These are phyloP conservation scores for Phrynosoma platyrhinos DNA, from an alignment of 2,113 vertebrate genomes.

Conservation along the genomic window DNA sequence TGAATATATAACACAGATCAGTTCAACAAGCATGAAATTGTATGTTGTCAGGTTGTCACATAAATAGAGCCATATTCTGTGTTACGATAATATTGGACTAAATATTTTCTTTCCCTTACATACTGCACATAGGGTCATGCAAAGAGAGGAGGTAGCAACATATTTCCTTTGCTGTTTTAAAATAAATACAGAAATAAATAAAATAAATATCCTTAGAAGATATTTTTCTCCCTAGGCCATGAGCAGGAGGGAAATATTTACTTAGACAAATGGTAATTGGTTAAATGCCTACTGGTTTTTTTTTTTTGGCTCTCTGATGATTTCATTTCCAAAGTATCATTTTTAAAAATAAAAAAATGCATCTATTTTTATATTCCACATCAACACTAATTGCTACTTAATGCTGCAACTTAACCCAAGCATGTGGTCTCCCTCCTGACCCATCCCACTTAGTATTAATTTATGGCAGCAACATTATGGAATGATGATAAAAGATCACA, in stretches of 20 bases:
- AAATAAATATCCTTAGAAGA: conserved; percentile 24
- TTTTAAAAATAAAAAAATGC: conserved; percentile 33
- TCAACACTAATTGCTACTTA: conserved; percentile 73
- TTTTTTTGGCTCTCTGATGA: conserved; percentile 60
- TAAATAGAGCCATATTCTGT: conserved; percentile 83
- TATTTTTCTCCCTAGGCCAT: not conserved
- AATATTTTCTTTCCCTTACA: conserved; percentile 65
- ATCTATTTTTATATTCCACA: conserved; percentile 68
- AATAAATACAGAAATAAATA: conserved; percentile 46
- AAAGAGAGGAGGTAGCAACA: conserved; percentile 42
- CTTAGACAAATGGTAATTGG: conserved; percentile 69
- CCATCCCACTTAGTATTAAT: conserved; percentile 68
- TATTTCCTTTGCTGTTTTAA: conserved; percentile 59
- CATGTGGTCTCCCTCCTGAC: conserved; percentile 54
- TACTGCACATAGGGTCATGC: conserved; percentile 68
- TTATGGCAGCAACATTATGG: conserved; percentile 56
- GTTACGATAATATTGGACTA: conserved; percentile 79
- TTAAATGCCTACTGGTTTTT: conserved; percentile 63
- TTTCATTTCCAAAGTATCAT: conserved; percentile 63
- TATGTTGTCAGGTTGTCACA: conserved; percentile 87
- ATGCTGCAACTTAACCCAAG: conserved; percentile 62
- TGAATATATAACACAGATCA: conserved; percentile 85
- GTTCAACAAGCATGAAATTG: conserved; percentile 88
- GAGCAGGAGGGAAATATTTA: conserved; percentile 51
- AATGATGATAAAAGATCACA: conserved; percentile 54